A percentile compares a stretch with the other conserved stretches of the same genome.
Conservation (phyloP, 2,888 invertebrate species). For the Sinodicranocentrus sp. region DNA sequence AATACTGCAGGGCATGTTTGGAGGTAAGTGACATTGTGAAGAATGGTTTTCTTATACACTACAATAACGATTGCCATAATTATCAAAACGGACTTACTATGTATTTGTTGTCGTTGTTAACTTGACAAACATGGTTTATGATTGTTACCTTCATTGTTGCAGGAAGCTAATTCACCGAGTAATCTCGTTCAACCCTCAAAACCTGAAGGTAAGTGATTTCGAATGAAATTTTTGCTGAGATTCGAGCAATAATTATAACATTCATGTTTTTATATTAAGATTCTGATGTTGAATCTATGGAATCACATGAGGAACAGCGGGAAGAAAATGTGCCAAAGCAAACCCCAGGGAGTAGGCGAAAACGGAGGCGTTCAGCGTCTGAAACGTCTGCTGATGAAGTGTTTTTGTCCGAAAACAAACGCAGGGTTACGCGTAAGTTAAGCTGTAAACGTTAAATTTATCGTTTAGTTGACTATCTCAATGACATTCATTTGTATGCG, state of each 20-base stretch:
- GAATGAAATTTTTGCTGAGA: not conserved
- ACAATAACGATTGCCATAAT: too few relatives aligned
- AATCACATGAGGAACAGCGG: slow-evolving; percentile 50
- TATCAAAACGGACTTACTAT: too few relatives aligned
- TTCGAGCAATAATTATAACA: not conserved
- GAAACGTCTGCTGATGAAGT: slow-evolving; percentile 52
- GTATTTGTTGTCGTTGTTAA: too few relatives aligned
- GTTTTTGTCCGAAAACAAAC: slow-evolving; percentile 35
- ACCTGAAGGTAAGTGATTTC: not conserved
- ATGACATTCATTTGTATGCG: too few relatives aligned
- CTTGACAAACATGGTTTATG: too few relatives aligned
- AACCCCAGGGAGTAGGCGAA: slow-evolving; percentile 1
- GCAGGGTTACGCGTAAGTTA: slow-evolving; percentile 45
- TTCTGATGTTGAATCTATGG: slow-evolving; percentile 54
- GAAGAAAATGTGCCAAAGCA: slow-evolving; percentile 14
- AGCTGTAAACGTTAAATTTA: too few relatives aligned
- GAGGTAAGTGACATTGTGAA: slow-evolving; percentile 48
- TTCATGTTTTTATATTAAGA: slow-evolving; percentile 10
- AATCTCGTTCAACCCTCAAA: not conserved
- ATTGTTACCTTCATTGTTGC: too few relatives aligned
- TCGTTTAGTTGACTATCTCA: too few relatives aligned
- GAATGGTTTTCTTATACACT: too few relatives aligned
- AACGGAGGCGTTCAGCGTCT: slow-evolving; percentile 47
- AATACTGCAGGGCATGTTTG: not conserved
- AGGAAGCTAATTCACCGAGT: too few relatives aligned